phyloP scores from a whole-genome alignment of 1,140 invertebrate species.

The Macrosteles quadrilineatus region DNA sequence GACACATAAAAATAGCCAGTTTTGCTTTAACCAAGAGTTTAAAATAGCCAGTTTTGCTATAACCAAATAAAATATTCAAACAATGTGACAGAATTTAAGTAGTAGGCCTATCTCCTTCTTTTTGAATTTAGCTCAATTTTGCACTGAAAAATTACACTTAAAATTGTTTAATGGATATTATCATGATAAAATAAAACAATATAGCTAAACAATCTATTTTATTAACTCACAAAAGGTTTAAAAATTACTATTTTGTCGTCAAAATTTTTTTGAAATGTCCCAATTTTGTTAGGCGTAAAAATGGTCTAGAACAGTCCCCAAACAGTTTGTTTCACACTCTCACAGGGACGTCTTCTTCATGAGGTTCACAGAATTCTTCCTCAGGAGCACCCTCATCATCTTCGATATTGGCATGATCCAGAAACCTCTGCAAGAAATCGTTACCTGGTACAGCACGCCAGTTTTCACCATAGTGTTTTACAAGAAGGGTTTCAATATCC shows the following conservation, averaged over 20 bases:
- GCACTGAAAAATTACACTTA: neutral
- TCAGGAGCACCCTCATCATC: conserved; percentile 4
- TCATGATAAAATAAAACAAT: neutral
- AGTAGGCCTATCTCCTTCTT: neutral
- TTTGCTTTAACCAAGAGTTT: no score
- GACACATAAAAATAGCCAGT: no score
- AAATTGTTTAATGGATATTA: neutral
- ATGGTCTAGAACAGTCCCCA: no score
- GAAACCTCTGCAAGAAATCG: conserved; percentile 8
- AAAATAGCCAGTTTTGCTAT: neutral
- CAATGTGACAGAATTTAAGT: neutral
- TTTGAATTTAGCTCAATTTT: neutral
- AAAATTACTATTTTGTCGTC: neutral
- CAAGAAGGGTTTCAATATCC: neutral
- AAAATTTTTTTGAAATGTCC: no score
- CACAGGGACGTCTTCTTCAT: neutral
- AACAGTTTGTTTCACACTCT: neutral
- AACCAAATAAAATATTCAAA: neutral
- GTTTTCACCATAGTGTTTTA: neutral
- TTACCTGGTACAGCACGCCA: neutral
- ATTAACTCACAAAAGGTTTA: neutral
- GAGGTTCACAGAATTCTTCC: neutral
- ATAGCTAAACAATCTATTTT: neutral
- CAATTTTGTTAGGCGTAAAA: no score
- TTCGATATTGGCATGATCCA: neutral